phyloP scores from a whole-genome alignment of 2,797 vertebrate species.

The Sebastes matsubarae region DNA sequence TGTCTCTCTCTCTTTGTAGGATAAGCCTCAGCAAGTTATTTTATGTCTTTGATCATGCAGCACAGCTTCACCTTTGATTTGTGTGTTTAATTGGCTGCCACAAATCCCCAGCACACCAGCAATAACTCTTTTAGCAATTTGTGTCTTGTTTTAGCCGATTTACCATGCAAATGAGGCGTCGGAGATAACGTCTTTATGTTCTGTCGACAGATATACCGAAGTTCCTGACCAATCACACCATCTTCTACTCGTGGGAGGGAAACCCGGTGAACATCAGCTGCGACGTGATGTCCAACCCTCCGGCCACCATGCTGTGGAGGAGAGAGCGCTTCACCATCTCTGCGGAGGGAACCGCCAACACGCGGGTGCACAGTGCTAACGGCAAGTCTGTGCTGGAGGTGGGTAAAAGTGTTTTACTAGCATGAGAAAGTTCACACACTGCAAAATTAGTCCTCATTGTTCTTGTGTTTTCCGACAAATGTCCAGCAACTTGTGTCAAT shows the following conservation, averaged over 20 bases:
- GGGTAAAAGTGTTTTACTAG: neutral
- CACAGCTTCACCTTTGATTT: constrained; percentile 45
- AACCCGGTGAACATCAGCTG: constrained; percentile 98
- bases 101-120: neutral
- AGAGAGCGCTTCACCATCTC: constrained; percentile 92
- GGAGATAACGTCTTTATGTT: neutral
- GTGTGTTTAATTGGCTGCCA: constrained; percentile 49
- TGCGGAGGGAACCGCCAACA: constrained; percentile 87
- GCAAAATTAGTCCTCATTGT: too few relatives aligned
- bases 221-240: constrained; percentile 94
- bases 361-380: constrained; percentile 85
- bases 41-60: constrained; percentile 39
- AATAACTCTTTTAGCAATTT: neutral
- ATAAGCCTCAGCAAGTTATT: constrained; percentile 34
- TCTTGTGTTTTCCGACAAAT: too few relatives aligned
- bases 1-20: constrained; percentile 19
- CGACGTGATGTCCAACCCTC: constrained; percentile 93
- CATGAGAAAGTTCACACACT: too few relatives aligned
- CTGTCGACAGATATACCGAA: constrained; percentile 90
- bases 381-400: constrained; percentile 95
- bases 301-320: constrained; percentile 93
- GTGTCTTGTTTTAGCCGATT: constrained; percentile 4
- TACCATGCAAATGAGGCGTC: neutral
- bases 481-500: too few relatives aligned
- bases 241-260: constrained; percentile 97